phyloP scores from a whole-genome alignment of 2,888 invertebrate species.

The Drosophila prostipennis region DNA sequence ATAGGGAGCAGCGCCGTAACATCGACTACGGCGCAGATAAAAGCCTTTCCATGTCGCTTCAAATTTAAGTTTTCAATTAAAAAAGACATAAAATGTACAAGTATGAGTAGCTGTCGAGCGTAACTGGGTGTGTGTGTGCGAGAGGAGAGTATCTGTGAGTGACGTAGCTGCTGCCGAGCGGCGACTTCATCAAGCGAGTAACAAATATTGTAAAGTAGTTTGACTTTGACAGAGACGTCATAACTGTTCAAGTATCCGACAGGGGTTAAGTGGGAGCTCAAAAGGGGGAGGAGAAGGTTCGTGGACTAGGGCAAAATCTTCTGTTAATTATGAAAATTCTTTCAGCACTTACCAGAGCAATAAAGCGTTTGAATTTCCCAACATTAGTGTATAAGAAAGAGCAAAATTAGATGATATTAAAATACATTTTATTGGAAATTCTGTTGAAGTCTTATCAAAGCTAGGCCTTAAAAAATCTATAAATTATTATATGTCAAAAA shows the following conservation, averaged over 20 bases:
- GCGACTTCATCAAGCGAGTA: conserved; percentile 37
- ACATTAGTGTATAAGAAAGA: neutral
- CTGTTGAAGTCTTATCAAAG: too few species aligned
- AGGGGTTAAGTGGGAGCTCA: conserved; percentile 26
- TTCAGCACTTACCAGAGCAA: neutral
- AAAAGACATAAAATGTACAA: conserved; percentile 74
- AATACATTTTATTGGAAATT: neutral
- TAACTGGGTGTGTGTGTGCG: conserved; percentile 23
- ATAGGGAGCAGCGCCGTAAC: conserved; percentile 62
- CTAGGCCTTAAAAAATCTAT: too few species aligned
- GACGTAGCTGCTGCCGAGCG: conserved; percentile 51
- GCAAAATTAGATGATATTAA: neutral
- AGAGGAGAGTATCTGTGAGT: conserved; percentile 54
- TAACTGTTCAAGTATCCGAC: conserved; percentile 63
- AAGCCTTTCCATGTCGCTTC: conserved; percentile 79
- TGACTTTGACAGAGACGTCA: conserved; percentile 74
- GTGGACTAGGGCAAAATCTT: conserved; percentile 11
- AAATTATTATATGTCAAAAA: neutral
- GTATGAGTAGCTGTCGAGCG: conserved; percentile 43
- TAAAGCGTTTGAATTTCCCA: neutral
- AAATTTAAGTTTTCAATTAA: conserved; percentile 80
- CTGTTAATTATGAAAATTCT: conserved; percentile 24
- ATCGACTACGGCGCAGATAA: conserved; percentile 74
- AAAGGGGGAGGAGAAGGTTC: neutral
- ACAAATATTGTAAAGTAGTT: conserved; percentile 75